These are phyloP conservation scores for Gallinago paraguaiae DNA, from an alignment of 2,113 vertebrate genomes.

Conservation along the genomic window DNA sequence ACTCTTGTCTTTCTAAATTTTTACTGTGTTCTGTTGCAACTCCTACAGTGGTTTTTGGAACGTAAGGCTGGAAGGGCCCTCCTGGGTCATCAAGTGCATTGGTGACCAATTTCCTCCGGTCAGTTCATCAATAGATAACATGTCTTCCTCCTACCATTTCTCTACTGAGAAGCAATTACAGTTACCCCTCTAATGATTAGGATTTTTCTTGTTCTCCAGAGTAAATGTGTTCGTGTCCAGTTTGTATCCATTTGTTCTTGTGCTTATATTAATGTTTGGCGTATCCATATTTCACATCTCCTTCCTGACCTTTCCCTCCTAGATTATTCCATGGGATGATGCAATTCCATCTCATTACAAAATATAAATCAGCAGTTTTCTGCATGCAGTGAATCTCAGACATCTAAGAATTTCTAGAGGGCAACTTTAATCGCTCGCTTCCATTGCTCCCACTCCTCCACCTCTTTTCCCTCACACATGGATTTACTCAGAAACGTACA, in stretches of 20 bases:
- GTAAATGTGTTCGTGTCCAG: not conserved
- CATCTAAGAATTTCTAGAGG: not conserved
- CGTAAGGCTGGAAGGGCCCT: not conserved
- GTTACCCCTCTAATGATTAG: not conserved
- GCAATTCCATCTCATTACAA: not conserved
- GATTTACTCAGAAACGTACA: not conserved
- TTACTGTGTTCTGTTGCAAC: not conserved
- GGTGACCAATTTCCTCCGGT: not conserved
- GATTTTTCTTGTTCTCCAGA: not conserved
- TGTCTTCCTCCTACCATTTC: not conserved
- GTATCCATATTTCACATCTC: not conserved
- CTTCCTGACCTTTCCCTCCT: not conserved
- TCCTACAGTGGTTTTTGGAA: not conserved
- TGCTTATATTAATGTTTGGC: not conserved
- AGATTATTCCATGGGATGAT: not conserved
- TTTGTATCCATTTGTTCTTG: not conserved
- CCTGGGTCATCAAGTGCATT: not conserved
- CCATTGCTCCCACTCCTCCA: not conserved
- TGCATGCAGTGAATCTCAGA: constrained; percentile 31
- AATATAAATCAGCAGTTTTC: not conserved
- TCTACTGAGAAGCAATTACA: not conserved
- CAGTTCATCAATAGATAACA: not conserved
- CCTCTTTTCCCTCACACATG: not conserved
- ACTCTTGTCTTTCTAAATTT: not conserved
- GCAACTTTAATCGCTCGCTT: not conserved